Conservation (phyloP, 2,888 invertebrate species). For the Pammene fasciana region DNA sequence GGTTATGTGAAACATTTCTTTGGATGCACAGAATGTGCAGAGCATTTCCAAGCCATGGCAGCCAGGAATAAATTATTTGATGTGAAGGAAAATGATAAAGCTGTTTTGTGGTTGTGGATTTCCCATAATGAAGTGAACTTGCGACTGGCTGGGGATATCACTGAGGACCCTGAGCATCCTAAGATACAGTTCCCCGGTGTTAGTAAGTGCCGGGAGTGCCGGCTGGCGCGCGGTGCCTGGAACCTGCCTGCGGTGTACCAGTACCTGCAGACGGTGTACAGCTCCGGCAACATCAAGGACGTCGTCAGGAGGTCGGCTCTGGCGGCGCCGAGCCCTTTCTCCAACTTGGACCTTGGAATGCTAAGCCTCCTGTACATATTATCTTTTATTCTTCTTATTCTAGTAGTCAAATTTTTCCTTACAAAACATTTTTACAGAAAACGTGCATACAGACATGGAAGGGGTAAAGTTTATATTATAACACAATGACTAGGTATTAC, state of each 20-base stretch:
- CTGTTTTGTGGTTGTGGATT: slow-evolving; percentile 96
- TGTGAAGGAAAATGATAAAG: slow-evolving; percentile 88
- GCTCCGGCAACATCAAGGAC: slow-evolving; percentile 60
- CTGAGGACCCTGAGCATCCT: slow-evolving; percentile 95
- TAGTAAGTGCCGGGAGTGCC: slow-evolving; percentile 87
- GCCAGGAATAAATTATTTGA: slow-evolving; percentile 86
- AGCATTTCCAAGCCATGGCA: slow-evolving; percentile 96
- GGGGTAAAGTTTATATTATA: slow-evolving; percentile 86
- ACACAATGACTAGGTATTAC: slow-evolving; percentile 46
- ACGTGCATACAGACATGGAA: slow-evolving; percentile 87
- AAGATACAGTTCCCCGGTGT: slow-evolving; percentile 94
- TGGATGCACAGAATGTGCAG: slow-evolving; percentile 94
- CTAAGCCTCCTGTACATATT: slow-evolving; percentile 89
- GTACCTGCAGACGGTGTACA: slow-evolving; percentile 84
- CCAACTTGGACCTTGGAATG: slow-evolving; percentile 88
- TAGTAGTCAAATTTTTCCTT: slow-evolving; percentile 90
- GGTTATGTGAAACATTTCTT: slow-evolving; percentile 96
- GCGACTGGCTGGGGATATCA: slow-evolving; percentile 91
- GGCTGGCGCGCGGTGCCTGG: slow-evolving; percentile 83
- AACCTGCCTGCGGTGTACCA: slow-evolving; percentile 84
- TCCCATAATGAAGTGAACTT: slow-evolving; percentile 97
- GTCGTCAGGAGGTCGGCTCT: slow-evolving; percentile 53
- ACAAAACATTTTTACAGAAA: slow-evolving; percentile 88
- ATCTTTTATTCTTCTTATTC: slow-evolving; percentile 88
- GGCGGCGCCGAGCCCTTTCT: slow-evolving; percentile 79